Evolutionary conservation across 1,140 invertebrate genomes (phyloP), one percentile per base, ranked within the genome.

Genomic region (Lethrus apterus): DNA sequence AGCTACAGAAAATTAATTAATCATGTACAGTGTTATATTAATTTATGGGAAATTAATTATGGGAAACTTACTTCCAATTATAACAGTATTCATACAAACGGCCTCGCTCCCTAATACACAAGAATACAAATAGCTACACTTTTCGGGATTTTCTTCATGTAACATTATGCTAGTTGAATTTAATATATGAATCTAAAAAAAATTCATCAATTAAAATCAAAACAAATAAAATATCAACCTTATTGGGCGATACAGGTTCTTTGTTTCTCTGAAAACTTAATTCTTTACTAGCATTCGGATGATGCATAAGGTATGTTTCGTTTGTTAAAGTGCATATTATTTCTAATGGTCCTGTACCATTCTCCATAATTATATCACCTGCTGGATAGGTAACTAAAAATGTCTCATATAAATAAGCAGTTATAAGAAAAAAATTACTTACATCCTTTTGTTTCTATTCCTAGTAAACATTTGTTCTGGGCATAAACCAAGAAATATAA

Each of bases 11-110:
- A 45, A 33, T 4, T n/a, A 30, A 17, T 3, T 32, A 31, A 29
- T 11, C 11, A 3, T 11, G 17, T 17, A 30, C 10, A 42, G 11
- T 19, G 7, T 18, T 13, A 38, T 23, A 31, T 46, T 13, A 26
- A 41, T 34, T 34, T 20, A 24, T 26, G 11, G 21, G 17, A 44
- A 35, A 38, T 34, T 9, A 4, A 41, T 15, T 11, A 36, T 19
- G 40, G 21, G 38, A 40, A 29, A 56, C 47, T 50, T 51, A 56
- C 57, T 46, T 14, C 47, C 57, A 36, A 58, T 50, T 33, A 31
- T 24, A 8, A 58, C 54, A 24, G 17, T 38, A 44, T 58, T 58
- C 18, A 50, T 29, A 40, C 54, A 54, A 26, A 58, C 42, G 4
- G 29, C 15, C 4, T 13, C 11, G 3, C 9, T 13, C n/a, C 29